Base-by-base conservation (phyloP, 1,140 invertebrate genomes). In the Trichogramma pretiosum region DNA sequence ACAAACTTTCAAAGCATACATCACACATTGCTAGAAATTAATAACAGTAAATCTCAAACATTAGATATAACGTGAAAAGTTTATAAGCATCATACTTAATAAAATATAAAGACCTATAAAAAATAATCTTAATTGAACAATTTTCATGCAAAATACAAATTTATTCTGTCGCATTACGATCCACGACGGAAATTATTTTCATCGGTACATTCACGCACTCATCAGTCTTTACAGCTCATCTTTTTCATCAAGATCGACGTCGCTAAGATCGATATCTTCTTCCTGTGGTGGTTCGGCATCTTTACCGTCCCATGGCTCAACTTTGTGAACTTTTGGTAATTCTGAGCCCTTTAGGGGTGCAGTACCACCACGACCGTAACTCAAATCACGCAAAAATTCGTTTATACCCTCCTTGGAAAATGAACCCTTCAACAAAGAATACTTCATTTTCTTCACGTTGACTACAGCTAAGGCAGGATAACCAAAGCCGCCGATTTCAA, bases 381-480 rank as follows among this genome's bases (percentile, higher is more conserved):
- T 93, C 10, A 99, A 74, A 67, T 98, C 93, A 61, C 93, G 81
- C 9, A 96, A 74, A 72, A 97, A 98, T 69, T 96, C 93, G 59
- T 87, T 84, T 61, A 99, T 95, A 49, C 97, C 97, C 48, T 87
- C 84, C 55, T 87, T 80, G 5, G 90, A 94, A 74, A 98, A 99
- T 18, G 94, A 88, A 36, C 95, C 95, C 57, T 88, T 83, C 0
- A 99, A 73, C 3, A 93, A 76, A 0, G 93, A 91, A 74, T 89
- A 99, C 64, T 96, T 98, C 82, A 94, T 87, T 74, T 99, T 99
- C 70, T 96, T 93, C 8, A 84, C 79, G 72, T 98, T 99, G 22
- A 98, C 83, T 18, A 93, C 94, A 10, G 91, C 93, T 82, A 99
- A 85, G 10, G 95, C 94, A 33, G 91, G 87, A 65, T 91, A 89